These are phyloP conservation scores for Hypocryptadius cinnamomeus DNA, from an alignment of 2,113 vertebrate species.

Conservation along the genomic window DNA sequence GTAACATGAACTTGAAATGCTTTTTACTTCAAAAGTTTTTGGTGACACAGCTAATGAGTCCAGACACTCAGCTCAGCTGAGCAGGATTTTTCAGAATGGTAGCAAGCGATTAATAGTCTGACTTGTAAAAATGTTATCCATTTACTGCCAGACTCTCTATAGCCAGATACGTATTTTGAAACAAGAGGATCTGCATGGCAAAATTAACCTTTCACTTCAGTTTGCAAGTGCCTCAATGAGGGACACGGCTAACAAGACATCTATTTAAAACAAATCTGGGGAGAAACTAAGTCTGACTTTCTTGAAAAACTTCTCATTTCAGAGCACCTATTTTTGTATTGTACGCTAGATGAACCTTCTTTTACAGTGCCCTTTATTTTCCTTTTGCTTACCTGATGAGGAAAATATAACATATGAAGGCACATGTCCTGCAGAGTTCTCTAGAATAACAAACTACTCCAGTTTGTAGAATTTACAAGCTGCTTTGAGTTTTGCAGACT, in stretches of 20 bases:
- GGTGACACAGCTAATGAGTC: neutral
- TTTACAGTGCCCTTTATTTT: neutral
- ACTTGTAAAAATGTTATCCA: neutral
- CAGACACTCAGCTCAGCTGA: neutral
- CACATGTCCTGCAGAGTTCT: neutral
- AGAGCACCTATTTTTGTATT: neutral
- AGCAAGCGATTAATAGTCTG: neutral
- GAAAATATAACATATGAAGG: neutral
- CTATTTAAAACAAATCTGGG: neutral
- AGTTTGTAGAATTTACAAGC: too few relatives aligned
- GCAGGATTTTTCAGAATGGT: neutral
- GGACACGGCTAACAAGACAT: neutral
- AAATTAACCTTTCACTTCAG: neutral
- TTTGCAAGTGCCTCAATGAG: neutral
- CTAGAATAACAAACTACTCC: neutral
- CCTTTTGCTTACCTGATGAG: neutral
- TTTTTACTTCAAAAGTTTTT: neutral
- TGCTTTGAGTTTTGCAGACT: neutral
- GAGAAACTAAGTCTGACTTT: neutral
- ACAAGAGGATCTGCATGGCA: neutral
- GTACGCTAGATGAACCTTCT: neutral
- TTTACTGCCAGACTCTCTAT: neutral
- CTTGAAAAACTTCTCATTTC: neutral
- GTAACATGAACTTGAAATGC: neutral
- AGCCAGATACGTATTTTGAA: neutral